Evolutionary conservation across 2,888 invertebrate species (phyloP).

Genomic region (Chymomyza fuscimana): DNA sequence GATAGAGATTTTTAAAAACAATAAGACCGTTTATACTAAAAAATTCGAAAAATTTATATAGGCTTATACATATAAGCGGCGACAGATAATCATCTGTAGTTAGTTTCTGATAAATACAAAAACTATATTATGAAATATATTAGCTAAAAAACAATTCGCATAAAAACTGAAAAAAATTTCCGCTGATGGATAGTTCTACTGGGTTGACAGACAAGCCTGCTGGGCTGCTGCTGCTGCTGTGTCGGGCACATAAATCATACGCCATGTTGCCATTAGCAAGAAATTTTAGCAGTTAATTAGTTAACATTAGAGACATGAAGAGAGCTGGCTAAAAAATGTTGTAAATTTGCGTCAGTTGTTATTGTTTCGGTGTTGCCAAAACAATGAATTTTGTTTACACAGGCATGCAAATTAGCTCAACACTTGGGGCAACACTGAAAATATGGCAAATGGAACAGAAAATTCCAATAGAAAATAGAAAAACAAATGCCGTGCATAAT

Average conservation of each 20-base stretch:
- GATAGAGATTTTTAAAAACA: too few species aligned
- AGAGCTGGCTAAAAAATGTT: background rate
- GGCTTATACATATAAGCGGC: too few species aligned
- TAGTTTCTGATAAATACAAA: too few species aligned
- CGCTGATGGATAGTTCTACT: background rate
- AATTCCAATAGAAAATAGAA: conserved; percentile 47
- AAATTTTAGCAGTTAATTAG: background rate
- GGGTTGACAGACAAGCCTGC: background rate
- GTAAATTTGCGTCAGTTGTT: background rate
- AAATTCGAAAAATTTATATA: too few species aligned
- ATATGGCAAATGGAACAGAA: conserved; percentile 51
- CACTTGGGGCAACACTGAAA: conserved; percentile 13
- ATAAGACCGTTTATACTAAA: too few species aligned
- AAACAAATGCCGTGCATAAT: conserved; percentile 6
- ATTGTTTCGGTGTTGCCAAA: background rate
- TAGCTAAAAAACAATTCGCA: background rate
- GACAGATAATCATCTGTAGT: too few species aligned
- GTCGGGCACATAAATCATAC: background rate
- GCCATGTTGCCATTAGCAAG: background rate
- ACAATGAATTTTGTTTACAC: conserved; percentile 33
- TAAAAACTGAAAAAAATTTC: background rate
- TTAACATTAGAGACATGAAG: background rate
- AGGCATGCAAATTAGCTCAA: conserved; percentile 41
- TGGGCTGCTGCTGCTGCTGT: background rate
- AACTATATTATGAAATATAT: background rate